Conservation (phyloP, 2,797 vertebrate species). For the Lepus townsendii region DNA sequence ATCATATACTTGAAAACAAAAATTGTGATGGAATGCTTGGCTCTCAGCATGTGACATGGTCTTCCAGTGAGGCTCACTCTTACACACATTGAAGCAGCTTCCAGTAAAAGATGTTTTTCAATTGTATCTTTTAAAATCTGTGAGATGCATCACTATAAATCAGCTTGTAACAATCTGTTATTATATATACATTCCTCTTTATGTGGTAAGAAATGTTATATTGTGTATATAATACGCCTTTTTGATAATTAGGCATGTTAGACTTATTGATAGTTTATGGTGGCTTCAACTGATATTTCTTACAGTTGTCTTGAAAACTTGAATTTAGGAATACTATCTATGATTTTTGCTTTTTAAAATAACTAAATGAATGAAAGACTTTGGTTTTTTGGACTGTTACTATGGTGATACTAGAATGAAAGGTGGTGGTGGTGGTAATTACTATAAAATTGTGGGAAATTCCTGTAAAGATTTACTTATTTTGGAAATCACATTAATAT, state of each 20-base stretch:
- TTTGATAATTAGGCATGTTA: background rate
- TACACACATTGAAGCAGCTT: background rate
- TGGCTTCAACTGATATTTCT: conserved; percentile 36
- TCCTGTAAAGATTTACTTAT: background rate
- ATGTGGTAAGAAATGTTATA: conserved; percentile 19
- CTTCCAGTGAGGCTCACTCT: background rate
- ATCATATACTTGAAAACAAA: background rate
- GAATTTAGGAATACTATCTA: conserved; percentile 19
- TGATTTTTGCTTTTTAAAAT: background rate
- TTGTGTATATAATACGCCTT: background rate
- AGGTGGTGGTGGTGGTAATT: background rate
- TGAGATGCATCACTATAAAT: conserved; percentile 43
- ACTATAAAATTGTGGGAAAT: conserved; percentile 18
- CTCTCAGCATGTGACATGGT: background rate
- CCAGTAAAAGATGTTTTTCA: background rate
- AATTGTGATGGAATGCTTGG: background rate
- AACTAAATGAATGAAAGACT: conserved; percentile 20
- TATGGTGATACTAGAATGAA: conserved; percentile 41
- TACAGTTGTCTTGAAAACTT: conserved; percentile 13
- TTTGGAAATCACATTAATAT: conserved; percentile 31
- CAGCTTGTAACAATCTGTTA: background rate
- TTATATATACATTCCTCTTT: background rate
- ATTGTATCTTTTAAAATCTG: background rate
- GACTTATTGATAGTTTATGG: background rate
- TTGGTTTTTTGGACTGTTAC: conserved; percentile 47